Conservation (phyloP, 2,113 vertebrate genomes). For the Thomomys bottae region DNA sequence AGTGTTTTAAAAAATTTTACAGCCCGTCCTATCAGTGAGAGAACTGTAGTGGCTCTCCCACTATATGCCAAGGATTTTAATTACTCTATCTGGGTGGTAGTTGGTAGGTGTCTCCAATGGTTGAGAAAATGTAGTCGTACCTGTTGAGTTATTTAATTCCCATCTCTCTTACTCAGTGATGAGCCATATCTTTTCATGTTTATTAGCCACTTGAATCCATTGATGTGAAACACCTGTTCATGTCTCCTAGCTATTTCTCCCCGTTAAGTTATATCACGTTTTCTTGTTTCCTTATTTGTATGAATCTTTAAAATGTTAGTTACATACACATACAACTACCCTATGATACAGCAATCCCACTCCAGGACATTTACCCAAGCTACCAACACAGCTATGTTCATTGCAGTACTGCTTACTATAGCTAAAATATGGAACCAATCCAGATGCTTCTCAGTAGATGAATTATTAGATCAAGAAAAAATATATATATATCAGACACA, state of each 20-base stretch:
- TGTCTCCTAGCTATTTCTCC: not conserved
- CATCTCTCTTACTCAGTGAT: not conserved
- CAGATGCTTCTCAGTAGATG: no score
- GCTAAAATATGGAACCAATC: no score
- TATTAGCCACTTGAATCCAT: not conserved
- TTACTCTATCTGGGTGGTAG: not conserved
- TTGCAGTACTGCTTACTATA: no score
- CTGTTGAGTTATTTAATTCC: not conserved
- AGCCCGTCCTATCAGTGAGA: not conserved
- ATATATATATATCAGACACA: no score
- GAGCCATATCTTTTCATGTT: not conserved
- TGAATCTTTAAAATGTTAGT: not conserved
- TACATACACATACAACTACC: no score
- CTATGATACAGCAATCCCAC: no score
- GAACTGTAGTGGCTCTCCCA: not conserved
- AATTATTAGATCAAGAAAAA: no score
- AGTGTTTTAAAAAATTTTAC: not conserved
- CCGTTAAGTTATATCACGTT: not conserved
- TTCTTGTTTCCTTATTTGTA: not conserved
- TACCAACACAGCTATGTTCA: no score
- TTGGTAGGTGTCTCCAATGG: not conserved
- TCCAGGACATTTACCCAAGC: no score
- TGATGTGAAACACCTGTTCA: not conserved
- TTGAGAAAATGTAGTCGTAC: not conserved
- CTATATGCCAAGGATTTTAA: not conserved